A percentile compares a stretch with the other conserved stretches of the same genome.
phyloP scores from a whole-genome alignment of 2,888 invertebrate genomes.

The Hyles lineata region DNA sequence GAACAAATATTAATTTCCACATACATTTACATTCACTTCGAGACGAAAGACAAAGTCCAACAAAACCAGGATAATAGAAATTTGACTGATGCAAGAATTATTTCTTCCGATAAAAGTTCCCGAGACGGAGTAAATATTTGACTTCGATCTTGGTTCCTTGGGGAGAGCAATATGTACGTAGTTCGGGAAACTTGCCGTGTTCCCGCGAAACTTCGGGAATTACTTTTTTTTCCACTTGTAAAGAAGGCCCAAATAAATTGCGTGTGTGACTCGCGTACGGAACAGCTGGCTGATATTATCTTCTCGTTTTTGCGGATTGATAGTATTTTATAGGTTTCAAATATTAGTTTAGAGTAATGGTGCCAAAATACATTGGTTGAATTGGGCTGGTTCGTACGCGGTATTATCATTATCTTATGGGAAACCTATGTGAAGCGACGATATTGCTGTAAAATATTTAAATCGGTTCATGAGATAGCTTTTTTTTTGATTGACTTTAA shows the following conservation, averaged over 20 bases:
- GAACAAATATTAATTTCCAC: background rate
- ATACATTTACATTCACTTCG: background rate
- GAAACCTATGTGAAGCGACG: too few species aligned
- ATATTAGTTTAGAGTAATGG: too few species aligned
- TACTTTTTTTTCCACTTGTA: constrained; percentile 14
- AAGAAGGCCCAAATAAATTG: constrained; percentile 17
- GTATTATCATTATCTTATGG: too few species aligned
- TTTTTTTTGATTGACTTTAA: too few species aligned
- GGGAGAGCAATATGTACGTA: background rate
- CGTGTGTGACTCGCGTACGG: background rate
- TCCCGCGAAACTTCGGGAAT: constrained; percentile 4
- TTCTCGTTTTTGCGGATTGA: background rate
- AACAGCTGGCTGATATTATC: background rate
- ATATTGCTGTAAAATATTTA: too few species aligned
- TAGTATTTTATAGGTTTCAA: background rate
- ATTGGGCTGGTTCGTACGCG: too few species aligned
- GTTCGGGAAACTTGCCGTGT: background rate
- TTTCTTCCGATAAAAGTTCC: background rate
- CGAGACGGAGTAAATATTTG: background rate
- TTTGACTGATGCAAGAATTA: constrained; percentile 5
- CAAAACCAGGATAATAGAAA: constrained; percentile 5
- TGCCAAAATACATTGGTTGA: too few species aligned
- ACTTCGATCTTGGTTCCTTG: background rate
- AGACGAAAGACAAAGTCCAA: background rate
- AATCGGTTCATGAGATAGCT: too few species aligned